Base-by-base conservation (phyloP, 2,888 invertebrate species). In the Anagyrus pseudococci region DNA sequence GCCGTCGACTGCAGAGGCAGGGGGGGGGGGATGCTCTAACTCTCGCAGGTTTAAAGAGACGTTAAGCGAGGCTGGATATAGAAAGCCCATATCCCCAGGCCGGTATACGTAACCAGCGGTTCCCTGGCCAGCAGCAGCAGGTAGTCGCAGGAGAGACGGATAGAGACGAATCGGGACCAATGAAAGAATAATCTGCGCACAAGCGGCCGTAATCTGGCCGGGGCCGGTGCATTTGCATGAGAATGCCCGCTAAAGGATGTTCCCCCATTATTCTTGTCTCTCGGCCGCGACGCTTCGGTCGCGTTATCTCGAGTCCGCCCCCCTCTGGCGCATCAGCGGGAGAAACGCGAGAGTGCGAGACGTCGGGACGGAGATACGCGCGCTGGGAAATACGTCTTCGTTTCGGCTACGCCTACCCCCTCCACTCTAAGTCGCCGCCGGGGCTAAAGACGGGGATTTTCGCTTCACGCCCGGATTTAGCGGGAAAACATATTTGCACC, bases 201-300 rank as follows among this genome's bases (percentile, higher is more conserved):
- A 72, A 74, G 72, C 72, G 74, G 71, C 69, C 72, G 75, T 76
- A 77, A 76, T 76, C 76, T 73, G 72, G 71, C 61, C 33, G 72
- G 71, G n/a, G 7, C 15, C n/a, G n/a, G n/a, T 69, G 69, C 72
- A 77, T 76, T 77, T 77, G 74, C 75, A 76, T 77, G 75, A 75
- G 73, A 77, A 76, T 75, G 73, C 71, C 41, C 73, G 75, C 72
- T 75, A 75, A 76, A 75, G 74, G 75, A 75, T 75, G 76, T 73
- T 72, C 69, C 64, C 69, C 73, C 74, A 75, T 77, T 75, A 77
- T 74, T 77, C 76, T 75, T 73, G 70, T 69, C 69, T 70, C 73
- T 71, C 73, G 74, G 73, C 67, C 67, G 71, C 68, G 62, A 50
- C 56, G 29, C 37, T 8, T n/a, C 49, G 33, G 29, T 56, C 62